These are phyloP conservation scores for Drosophila ogumai DNA, from an alignment of 1,140 invertebrate species.

Conservation along the genomic window DNA sequence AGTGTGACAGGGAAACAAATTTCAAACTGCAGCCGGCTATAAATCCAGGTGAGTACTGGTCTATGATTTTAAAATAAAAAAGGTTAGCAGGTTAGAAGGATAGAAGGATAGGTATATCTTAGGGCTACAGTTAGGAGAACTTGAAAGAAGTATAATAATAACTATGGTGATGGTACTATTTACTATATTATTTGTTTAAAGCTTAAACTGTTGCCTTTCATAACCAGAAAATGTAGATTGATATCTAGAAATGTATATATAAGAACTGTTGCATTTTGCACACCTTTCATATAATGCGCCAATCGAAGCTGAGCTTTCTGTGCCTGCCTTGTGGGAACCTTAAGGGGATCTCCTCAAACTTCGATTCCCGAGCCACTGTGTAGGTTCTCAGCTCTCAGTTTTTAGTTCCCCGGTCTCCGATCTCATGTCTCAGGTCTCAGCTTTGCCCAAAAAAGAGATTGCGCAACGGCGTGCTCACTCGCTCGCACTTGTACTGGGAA, in stretches of 20 bases:
- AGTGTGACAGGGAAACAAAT: slow-evolving; percentile 32
- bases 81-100: neutral
- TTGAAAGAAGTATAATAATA: neutral
- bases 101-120: neutral
- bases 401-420: neutral
- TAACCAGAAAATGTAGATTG: neutral
- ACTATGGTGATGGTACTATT: neutral
- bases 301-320: slow-evolving; percentile 8
- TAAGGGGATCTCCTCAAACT: neutral
- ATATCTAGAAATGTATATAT: neutral
- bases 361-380: neutral
- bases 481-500: slow-evolving; percentile 4
- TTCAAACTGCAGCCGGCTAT: slow-evolving; percentile 70
- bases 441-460: slow-evolving; percentile 23
- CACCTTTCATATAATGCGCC: neutral
- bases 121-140: too few relatives aligned
- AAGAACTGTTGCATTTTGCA: neutral
- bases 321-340: slow-evolving; percentile 2
- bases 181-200: neutral
- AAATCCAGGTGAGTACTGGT: slow-evolving; percentile 64
- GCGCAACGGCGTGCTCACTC: slow-evolving; percentile 38
- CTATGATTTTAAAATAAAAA: neutral
- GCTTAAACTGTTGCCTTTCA: neutral
- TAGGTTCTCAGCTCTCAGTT: neutral
- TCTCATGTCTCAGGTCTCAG: slow-evolving; percentile 20